A percentile compares a stretch with the other conserved stretches of the same genome.
These are phyloP conservation scores for Sterrhoptilus dennistouni DNA, from an alignment of 2,113 vertebrate genomes.

Conservation along the genomic window DNA sequence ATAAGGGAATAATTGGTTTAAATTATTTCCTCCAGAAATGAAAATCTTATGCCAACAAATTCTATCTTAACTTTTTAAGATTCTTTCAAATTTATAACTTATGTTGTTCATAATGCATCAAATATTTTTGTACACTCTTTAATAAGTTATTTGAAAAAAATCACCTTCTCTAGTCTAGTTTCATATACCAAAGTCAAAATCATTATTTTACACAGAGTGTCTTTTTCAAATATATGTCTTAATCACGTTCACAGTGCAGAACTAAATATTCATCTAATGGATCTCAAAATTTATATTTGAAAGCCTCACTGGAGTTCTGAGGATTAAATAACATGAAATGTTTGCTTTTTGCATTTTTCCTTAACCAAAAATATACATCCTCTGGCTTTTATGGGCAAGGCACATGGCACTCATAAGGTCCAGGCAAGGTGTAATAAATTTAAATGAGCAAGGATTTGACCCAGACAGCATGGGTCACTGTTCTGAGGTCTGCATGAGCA, in stretches of 20 bases:
- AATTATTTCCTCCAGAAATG: neutral
- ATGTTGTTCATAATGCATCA: rapidly evolving
- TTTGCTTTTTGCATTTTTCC: neutral
- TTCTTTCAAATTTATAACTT: neutral
- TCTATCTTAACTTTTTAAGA: neutral
- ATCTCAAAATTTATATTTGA: neutral
- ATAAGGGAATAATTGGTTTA: neutral
- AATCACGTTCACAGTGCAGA: neutral
- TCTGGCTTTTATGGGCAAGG: neutral
- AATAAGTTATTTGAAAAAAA: neutral
- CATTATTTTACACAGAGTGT: neutral
- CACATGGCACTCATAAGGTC: neutral
- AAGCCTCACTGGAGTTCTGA: neutral
- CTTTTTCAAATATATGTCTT: neutral
- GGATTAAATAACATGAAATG: neutral
- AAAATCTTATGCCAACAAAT: neutral
- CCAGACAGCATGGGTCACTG: neutral
- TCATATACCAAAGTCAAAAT: neutral
- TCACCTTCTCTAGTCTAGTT: neutral
- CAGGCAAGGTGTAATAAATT: neutral
- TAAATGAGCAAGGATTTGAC: neutral
- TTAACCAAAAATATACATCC: neutral
- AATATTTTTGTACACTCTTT: neutral
- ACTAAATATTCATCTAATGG: neutral
- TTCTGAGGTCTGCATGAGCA: rapidly evolving